Percentiles rank a stretch among this genome's conserved stretches.
These are phyloP conservation scores for Tympanoctomys barrerae DNA, from an alignment of 2,797 vertebrate genomes.

Conservation along the genomic window DNA sequence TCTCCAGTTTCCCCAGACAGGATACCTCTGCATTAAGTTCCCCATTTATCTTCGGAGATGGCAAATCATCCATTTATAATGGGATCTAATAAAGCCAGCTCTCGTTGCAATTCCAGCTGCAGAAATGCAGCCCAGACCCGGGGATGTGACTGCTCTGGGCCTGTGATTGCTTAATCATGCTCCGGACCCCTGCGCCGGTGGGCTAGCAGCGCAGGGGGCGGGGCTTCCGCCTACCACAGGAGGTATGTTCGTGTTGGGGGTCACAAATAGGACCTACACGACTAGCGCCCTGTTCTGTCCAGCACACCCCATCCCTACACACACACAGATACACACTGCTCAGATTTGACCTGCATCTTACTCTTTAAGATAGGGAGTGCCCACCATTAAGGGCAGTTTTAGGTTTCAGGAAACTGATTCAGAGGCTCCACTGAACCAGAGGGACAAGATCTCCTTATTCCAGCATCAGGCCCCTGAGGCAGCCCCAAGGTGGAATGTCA, in stretches of 20 bases:
- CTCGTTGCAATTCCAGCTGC: conserved; percentile 13
- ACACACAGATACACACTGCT: neutral
- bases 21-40: conserved; percentile 73
- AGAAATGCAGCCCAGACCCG: conserved; percentile 22
- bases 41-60: conserved; percentile 65
- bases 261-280: too few relatives aligned
- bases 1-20: conserved; percentile 77
- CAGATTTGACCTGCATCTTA: neutral
- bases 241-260: accelerated
- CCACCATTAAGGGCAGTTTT: neutral
- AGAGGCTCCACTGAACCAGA: neutral
- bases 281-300: too few relatives aligned
- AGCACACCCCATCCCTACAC: neutral
- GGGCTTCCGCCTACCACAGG: too few relatives aligned
- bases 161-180: neutral
- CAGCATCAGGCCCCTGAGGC: neutral
- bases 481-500: neutral
- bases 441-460: neutral
- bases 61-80: conserved; percentile 78
- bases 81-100: conserved; percentile 71
- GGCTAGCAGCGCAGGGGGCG: neutral
- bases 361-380: neutral
- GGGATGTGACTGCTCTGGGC: neutral
- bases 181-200: neutral
- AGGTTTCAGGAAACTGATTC: neutral